Evolutionary conservation across 2,888 invertebrate genomes (phyloP), one percentile per base, ranked within the genome.

Genomic region (Didymodactylos carnosus): DNA sequence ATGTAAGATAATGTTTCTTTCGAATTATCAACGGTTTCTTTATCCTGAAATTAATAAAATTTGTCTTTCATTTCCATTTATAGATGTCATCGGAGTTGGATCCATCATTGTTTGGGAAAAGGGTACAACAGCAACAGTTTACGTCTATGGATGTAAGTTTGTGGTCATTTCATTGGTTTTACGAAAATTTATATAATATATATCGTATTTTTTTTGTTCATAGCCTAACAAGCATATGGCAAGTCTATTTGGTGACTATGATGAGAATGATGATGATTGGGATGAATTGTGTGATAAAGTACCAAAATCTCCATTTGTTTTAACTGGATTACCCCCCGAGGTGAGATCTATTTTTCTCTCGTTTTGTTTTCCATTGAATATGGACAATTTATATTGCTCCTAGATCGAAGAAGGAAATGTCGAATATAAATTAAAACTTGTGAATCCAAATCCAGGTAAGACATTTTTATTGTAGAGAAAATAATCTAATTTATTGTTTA

Each of bases 401-500:
- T 72, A 75, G 39, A 46, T 69, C 8, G 69, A 75, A 69, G 69
- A 70, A 69, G 75, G 75, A 49, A 72, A 75, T 39, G 69, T 72
- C 14, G 75, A 75, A 69, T 75, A 75, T 51, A 75, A 97, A 85
- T 83, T 97, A 75, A 94, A 95, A 80, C 86, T 98, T 74, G 90
- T 95, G 11, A 91, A 90, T 82, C 92, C 94, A 0, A 91, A 93
- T 29, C 89, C 90, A 81, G n/a, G n/a, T n/a, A n/a, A n/a, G n/a
- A n/a, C n/a, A n/a, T n/a, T n/a, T n/a, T n/a, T n/a, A n/a, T n/a
- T n/a, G n/a, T n/a, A n/a, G n/a, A n/a, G n/a, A n/a, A n/a, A n/a
- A n/a, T n/a, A n/a, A n/a, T n/a, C n/a, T n/a, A n/a, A n/a, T n/a
- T n/a, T n/a, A n/a, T n/a, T n/a, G n/a, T n/a, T n/a, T n/a, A n/a